Evolutionary conservation across 2,797 vertebrate species (phyloP), one percentile per base, ranked within the genome.

Genomic region (Anabas testudineus): DNA sequence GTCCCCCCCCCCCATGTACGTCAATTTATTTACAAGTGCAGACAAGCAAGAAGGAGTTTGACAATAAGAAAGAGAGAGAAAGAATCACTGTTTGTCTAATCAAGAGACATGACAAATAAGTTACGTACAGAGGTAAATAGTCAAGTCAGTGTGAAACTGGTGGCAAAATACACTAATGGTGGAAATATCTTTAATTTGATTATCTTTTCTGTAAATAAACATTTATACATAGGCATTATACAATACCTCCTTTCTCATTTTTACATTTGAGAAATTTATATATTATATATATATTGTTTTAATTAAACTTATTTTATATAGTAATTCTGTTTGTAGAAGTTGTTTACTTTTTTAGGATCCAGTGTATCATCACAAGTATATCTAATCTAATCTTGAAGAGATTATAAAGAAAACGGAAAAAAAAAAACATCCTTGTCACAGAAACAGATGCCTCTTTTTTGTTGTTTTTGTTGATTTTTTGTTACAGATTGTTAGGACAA

Each of bases 1-100:
- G 69, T 34, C 62, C 49, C 32, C 36, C 18, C 8, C 63, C 55
- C 9, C 10, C 34, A 10, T 67, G 61, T 84, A 67, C 70, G 79
- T 88, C 90, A 89, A 9, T 72, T 47, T 32, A 52, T 53, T 54
- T 58, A 76, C 10, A 15, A 28, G 34, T 34, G 30, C 10, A 70
- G 28, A 51, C 21, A 37, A 15, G 51, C 26, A 36, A n/a, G 48
- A 51, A 34, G 24, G 1, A 7, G 32, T 47, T 8, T 36, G 19
- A 47, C 22, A 45, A 7, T 15, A 55, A 5, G 13, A 57, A 34
- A 62, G 18, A 32, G 16, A 36, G 2, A 26, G 24, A 63, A 41
- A 71, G 15, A 70, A 18, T 36, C 9, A 32, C 47, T 45, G 26
- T 43, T 26, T 67, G 19, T 47, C 47, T 10, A 18, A 15, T 47